phyloP scores from a whole-genome alignment of 2,888 invertebrate genomes.

The Nephrocerus scutellatus region DNA sequence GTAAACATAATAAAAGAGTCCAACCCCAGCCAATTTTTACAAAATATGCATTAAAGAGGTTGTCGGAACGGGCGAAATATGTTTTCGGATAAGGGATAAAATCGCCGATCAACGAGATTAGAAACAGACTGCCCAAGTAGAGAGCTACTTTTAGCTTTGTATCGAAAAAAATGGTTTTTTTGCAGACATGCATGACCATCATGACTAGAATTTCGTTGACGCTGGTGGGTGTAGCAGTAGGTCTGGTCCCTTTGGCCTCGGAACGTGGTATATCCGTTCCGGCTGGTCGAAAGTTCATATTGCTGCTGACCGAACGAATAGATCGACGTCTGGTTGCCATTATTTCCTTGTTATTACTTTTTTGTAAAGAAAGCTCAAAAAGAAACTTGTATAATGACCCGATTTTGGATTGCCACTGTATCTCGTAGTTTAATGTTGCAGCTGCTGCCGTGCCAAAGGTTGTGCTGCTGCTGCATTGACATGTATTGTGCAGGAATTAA shows the following conservation, averaged over 20 bases:
- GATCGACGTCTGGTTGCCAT: slow-evolving; percentile 49
- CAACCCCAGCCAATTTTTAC: slow-evolving; percentile 98
- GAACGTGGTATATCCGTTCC: slow-evolving; percentile 47
- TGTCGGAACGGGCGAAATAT: slow-evolving; percentile 87
- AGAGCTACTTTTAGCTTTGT: slow-evolving; percentile 77
- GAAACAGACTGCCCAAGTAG: slow-evolving; percentile 74
- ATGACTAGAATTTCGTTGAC: slow-evolving; percentile 72
- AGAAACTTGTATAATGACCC: too few relatives aligned
- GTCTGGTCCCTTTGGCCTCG: slow-evolving; percentile 62
- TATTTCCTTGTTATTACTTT: too few relatives aligned
- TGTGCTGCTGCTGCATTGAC: too few relatives aligned
- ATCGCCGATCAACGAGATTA: slow-evolving; percentile 78
- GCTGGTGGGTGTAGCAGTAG: slow-evolving; percentile 76
- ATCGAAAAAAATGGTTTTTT: slow-evolving; percentile 79
- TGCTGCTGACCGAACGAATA: slow-evolving; percentile 35
- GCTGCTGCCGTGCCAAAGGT: too few relatives aligned
- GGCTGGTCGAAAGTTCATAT: slow-evolving; percentile 57
- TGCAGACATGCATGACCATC: slow-evolving; percentile 79
- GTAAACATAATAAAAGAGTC: slow-evolving; percentile 72
- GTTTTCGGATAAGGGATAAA: slow-evolving; percentile 73
- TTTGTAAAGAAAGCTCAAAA: too few relatives aligned
- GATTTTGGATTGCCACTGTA: too few relatives aligned
- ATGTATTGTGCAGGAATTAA: too few relatives aligned
- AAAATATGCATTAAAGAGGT: slow-evolving; percentile 86
- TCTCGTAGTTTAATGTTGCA: too few relatives aligned